Evolutionary conservation across 2,888 invertebrate species (phyloP), one percentile per base, ranked within the genome.

Genomic region (Eledona agricola): DNA sequence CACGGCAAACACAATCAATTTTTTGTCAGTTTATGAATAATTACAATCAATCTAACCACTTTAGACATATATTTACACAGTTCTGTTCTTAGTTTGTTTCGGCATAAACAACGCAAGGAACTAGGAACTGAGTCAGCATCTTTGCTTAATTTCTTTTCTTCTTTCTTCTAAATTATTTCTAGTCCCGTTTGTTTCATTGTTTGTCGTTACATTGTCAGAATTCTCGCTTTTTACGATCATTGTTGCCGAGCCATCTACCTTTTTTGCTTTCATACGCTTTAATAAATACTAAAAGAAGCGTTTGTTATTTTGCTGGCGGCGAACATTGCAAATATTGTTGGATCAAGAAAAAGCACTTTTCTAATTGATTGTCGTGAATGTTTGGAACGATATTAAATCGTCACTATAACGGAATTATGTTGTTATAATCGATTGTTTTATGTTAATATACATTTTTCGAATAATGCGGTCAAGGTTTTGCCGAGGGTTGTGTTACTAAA

Each of bases 321-420:
- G n/a, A n/a, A n/a, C n/a, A 20, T 12, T 42, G 11, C 12, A 42
- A 29, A 29, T 29, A 42, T 32, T 28, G 31, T 32, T 45, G 32
- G n/a, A 9, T n/a, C 16, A 11, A 20, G 26, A 25, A 38, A 37
- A 11, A 22, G 6, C 22, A 22, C 37, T 37, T 37, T 42, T 19
- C 29, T 17, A 42, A 42, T 42, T 29, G 16, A n/a, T n/a, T n/a
- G n/a, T 42, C 29, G 29, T 40, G 26, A 28, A 40, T 40, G 26
- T 28, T 42, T 42, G 29, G 20, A 20, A 28, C 17, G 11, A 12
- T 23, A 4, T 37, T 10, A 11, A 13, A 16, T n/a, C n/a, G n/a
- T n/a, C n/a, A n/a, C n/a, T n/a, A n/a, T n/a, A n/a, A n/a, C n/a
- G n/a, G n/a, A n/a, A n/a, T n/a, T n/a, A n/a, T n/a, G n/a, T n/a